Evolutionary conservation across 2,888 invertebrate species (phyloP).

Genomic region (Eulithis testata): DNA sequence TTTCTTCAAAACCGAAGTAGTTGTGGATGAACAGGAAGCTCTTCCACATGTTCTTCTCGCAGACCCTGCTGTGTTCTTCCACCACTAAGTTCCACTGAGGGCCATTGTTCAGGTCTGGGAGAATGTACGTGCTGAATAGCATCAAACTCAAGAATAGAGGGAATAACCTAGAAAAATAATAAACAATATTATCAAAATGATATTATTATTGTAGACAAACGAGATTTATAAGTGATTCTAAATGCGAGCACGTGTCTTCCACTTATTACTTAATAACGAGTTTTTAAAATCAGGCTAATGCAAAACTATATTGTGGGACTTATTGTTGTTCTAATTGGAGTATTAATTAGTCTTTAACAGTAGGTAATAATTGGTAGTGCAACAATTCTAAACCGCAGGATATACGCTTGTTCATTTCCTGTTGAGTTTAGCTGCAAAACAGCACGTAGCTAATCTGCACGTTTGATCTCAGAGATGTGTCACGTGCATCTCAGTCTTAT

Average conservation of each 20-base stretch:
- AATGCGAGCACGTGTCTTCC: constrained; percentile 33
- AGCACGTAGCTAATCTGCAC: constrained; percentile 4
- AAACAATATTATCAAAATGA: constrained; percentile 9
- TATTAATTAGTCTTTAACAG: constrained; percentile 8
- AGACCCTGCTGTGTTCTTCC: constrained; percentile 81
- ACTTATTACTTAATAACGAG: constrained; percentile 12
- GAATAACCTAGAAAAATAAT: constrained; percentile 67
- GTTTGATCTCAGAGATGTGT: constrained; percentile 17
- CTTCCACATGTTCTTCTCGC: constrained; percentile 84
- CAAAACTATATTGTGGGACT: neutral
- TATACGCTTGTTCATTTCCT: constrained; percentile 18
- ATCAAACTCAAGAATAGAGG: constrained; percentile 81
- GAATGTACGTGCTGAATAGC: constrained; percentile 82
- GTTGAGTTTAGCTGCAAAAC: constrained; percentile 11
- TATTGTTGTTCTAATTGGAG: neutral
- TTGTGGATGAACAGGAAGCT: constrained; percentile 85
- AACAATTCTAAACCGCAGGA: neutral
- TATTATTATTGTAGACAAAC: neutral
- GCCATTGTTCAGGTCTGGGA: constrained; percentile 81
- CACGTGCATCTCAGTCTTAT: constrained; percentile 7
- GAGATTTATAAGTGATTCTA: constrained; percentile 13
- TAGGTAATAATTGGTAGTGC: constrained; percentile 1
- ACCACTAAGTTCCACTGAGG: constrained; percentile 85
- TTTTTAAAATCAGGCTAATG: constrained; percentile 13
- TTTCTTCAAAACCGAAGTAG: constrained; percentile 85